Evolutionary conservation across 2,888 invertebrate genomes (phyloP).

Genomic region (Drosophila ustulata): DNA sequence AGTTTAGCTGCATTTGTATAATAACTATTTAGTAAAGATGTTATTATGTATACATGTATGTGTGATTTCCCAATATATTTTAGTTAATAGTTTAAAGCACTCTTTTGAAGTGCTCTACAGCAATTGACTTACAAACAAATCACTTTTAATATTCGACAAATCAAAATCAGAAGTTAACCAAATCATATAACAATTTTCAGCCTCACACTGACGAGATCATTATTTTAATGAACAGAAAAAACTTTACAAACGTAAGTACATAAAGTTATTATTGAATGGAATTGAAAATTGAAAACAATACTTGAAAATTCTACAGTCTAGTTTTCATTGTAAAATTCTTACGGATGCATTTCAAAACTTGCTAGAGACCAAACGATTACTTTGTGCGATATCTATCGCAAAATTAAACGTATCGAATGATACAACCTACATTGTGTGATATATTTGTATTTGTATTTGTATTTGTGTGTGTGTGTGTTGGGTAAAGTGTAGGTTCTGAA

Average conservation of each 20-base stretch:
- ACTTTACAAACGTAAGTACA: not conserved
- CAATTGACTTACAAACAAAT: constrained; percentile 17
- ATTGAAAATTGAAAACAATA: not conserved
- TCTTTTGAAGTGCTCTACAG: constrained; percentile 19
- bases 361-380: constrained; percentile 5
- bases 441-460: not conserved
- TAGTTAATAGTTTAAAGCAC: constrained; percentile 17
- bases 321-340: constrained; percentile 3
- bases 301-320: not conserved
- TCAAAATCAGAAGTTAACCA: not conserved
- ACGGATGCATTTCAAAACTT: constrained; percentile 28
- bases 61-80: constrained; percentile 25
- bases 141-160: not conserved
- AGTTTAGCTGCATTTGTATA: constrained; percentile 11
- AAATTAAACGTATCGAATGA: not conserved
- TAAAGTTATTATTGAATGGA: not conserved
- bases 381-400: not conserved
- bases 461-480: constrained; percentile 22
- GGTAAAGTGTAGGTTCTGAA: constrained; percentile 12
- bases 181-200: not conserved
- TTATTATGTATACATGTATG: constrained; percentile 27
- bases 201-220: not conserved
- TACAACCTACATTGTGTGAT: constrained; percentile 3
- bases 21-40: constrained; percentile 10
- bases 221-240: constrained; percentile 6